A percentile compares a stretch with the other conserved stretches of the same genome.
Evolutionary conservation across 2,888 invertebrate genomes (phyloP).

Genomic region (Cephus spinipes): DNA sequence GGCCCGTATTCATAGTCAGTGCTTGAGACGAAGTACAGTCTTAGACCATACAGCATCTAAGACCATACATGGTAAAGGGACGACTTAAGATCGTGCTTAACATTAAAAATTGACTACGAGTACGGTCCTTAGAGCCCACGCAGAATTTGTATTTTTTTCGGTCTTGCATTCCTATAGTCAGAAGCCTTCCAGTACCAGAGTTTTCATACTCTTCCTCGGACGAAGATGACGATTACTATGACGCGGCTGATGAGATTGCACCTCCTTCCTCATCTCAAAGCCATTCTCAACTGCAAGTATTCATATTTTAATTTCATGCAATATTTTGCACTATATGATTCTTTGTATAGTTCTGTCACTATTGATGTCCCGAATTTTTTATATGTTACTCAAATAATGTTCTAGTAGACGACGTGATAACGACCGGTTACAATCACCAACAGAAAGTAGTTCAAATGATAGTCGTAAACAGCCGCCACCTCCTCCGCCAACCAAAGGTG

Average conservation of each 20-base stretch:
- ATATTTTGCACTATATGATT: constrained; percentile 10
- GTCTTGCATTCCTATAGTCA: constrained; percentile 54
- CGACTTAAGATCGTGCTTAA: too few relatives aligned
- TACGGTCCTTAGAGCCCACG: neutral
- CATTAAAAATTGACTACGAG: too few relatives aligned
- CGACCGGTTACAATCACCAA: constrained; percentile 43
- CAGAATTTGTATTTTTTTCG: neutral
- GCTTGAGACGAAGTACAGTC: too few relatives aligned
- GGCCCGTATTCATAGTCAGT: too few relatives aligned
- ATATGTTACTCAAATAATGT: constrained; percentile 19
- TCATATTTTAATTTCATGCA: neutral
- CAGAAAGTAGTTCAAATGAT: constrained; percentile 44
- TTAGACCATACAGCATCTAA: neutral
- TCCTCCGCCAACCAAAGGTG: constrained; percentile 72
- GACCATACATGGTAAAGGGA: too few relatives aligned
- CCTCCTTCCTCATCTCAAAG: constrained; percentile 49
- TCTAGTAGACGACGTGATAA: constrained; percentile 53
- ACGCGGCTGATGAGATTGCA: constrained; percentile 81
- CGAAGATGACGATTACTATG: constrained; percentile 94
- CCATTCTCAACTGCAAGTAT: constrained; percentile 49
- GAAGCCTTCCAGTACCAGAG: constrained; percentile 83
- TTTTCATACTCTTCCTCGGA: constrained; percentile 98
- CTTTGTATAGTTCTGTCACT: neutral
- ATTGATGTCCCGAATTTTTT: neutral
- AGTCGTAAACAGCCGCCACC: constrained; percentile 61